Percentiles rank a stretch among this genome's conserved stretches.
Evolutionary conservation across 2,888 invertebrate species (phyloP).

Genomic region (Strigamia maritima): DNA sequence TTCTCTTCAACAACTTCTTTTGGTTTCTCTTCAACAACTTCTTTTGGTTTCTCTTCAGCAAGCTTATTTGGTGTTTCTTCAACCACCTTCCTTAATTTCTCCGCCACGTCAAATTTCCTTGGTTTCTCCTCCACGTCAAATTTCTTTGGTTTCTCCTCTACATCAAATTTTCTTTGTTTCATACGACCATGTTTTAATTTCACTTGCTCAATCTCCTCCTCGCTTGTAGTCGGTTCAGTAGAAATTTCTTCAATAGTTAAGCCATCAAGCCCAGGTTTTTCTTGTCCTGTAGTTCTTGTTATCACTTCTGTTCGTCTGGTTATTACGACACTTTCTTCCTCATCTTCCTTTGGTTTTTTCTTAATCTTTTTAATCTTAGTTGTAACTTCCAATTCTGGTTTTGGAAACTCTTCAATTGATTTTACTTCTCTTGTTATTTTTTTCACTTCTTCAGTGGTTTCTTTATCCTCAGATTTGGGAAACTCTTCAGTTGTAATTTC

Average conservation of each 20-base stretch:
- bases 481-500: neutral
- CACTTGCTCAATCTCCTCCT: neutral
- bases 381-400: neutral
- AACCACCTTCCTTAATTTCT: no score
- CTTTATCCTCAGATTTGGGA: neutral
- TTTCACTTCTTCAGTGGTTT: neutral
- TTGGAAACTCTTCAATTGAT: neutral
- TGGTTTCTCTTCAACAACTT: neutral
- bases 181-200: neutral
- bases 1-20: neutral
- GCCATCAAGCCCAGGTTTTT: neutral
- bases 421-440: neutral
- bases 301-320: neutral
- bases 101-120: no score
- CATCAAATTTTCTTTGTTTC: no score
- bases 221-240: neutral
- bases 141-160: no score
- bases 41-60: neutral
- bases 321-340: neutral
- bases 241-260: neutral
- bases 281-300: neutral
- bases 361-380: neutral
- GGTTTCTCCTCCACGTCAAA: no score
- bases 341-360: neutral
- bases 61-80: neutral